These are phyloP conservation scores for Pogonomyrmex californicus DNA, from an alignment of 1,140 invertebrate genomes.

Conservation along the genomic window DNA sequence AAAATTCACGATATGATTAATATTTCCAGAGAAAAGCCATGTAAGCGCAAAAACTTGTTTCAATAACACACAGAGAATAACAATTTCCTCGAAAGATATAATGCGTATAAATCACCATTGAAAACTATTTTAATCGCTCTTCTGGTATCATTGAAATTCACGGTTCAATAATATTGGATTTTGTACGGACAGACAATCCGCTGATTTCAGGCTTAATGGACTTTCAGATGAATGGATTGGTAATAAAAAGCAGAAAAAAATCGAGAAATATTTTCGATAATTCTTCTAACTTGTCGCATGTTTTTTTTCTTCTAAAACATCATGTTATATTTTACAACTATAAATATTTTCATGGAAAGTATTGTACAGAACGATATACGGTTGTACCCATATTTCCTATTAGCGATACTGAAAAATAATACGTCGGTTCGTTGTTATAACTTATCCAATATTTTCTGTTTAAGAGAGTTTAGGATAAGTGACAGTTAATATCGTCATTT, in stretches of 20 bases:
- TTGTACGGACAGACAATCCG: not conserved
- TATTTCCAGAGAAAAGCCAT: no score
- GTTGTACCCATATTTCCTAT: not conserved
- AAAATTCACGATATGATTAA: not conserved
- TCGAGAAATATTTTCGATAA: not conserved
- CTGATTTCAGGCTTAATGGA: conserved; percentile 48
- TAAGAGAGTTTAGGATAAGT: not conserved
- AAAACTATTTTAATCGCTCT: conserved; percentile 26
- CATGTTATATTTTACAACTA: not conserved
- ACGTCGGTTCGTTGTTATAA: not conserved
- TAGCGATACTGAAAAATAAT: conserved; percentile 1
- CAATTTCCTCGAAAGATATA: conserved; percentile 1
- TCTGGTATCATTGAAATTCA: conserved; percentile 45
- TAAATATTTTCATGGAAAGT: not conserved
- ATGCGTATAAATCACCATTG: conserved; percentile 50
- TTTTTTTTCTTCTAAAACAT: not conserved
- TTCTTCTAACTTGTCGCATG: not conserved
- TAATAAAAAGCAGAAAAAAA: conserved; percentile 20
- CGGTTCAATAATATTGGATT: conserved; percentile 37
- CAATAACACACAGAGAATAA: not conserved
- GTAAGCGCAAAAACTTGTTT: not conserved
- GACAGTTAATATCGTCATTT: not conserved
- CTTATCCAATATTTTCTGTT: not conserved
- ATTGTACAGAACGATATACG: not conserved
- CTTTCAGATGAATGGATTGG: not conserved